phyloP scores from a whole-genome alignment of 2,888 invertebrate genomes.

The Noctuana brunneofusca region DNA sequence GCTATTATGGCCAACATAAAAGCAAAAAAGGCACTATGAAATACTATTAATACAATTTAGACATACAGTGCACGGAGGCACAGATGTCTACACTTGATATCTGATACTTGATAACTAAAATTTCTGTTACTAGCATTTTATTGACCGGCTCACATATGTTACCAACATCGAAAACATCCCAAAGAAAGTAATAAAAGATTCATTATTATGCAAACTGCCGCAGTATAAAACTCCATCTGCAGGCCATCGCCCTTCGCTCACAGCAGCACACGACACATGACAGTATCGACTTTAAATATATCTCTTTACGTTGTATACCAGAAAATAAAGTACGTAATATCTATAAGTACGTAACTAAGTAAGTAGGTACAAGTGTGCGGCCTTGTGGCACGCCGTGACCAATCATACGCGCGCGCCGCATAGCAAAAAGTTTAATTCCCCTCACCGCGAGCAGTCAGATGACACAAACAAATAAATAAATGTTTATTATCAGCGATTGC shows the following conservation, averaged over 20 bases:
- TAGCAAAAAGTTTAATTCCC: slow-evolving; percentile 60
- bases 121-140: slow-evolving; percentile 10
- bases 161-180: slow-evolving; percentile 19
- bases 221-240: slow-evolving; percentile 18
- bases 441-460: slow-evolving; percentile 49
- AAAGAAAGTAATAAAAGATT: slow-evolving; percentile 29
- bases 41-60: neutral
- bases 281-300: slow-evolving; percentile 25
- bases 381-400: slow-evolving; percentile 63
- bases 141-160: slow-evolving; percentile 7
- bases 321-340: slow-evolving; percentile 34
- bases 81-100: slow-evolving; percentile 9
- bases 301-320: slow-evolving; percentile 16
- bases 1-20: slow-evolving; percentile 2
- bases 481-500: slow-evolving; percentile 40
- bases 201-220: slow-evolving; percentile 31
- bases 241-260: slow-evolving; percentile 22
- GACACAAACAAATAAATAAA: slow-evolving; percentile 39
- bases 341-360: slow-evolving; percentile 7
- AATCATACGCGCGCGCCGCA: slow-evolving; percentile 54
- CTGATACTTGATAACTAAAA: slow-evolving; percentile 18
- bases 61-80: neutral
- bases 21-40: slow-evolving; percentile 12
- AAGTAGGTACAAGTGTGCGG: slow-evolving; percentile 46
- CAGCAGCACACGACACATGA: slow-evolving; percentile 14